Evolutionary conservation across 2,888 invertebrate genomes (phyloP), one percentile per base, ranked within the genome.

Genomic region (Rhagonycha fulva): DNA sequence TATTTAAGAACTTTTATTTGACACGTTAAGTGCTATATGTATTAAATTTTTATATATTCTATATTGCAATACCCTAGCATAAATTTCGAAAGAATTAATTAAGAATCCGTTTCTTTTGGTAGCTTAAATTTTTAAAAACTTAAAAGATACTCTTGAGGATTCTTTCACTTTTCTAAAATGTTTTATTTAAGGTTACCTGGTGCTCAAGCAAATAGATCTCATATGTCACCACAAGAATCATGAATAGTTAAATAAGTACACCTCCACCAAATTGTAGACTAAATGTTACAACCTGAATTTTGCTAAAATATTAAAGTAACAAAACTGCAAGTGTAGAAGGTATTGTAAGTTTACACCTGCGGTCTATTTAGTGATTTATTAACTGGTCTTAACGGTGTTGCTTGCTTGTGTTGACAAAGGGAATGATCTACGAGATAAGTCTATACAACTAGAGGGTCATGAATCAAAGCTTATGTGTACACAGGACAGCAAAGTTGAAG

Each of bases 341-440:
- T 76, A 77, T 80, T 81, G 80, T 80, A 81, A 81, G 80, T 80
- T 78, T 80, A 79, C 85, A 84, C 84, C 84, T 85, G 85, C 79
- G 84, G 83, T 83, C 82, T 81, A 81, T 80, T 82, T 82, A 76
- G 81, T 84, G 83, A 85, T 85, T 84, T 84, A 85, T 84, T 83
- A 83, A 82, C 80, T 80, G 81, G 81, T 82, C 82, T 82, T 81
- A 83, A 81, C 78, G 80, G 72, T 72, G 78, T 78, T 74, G 78
- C 77, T 80, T 74, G 69, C 72, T 69, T 69, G 62, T 76, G 80
- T 80, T 80, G 80, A 80, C 80, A 79, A 78, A 76, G 74, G 71
- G 76, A 79, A 77, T 79, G 80, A 81, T 81, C 77, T 80, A 80
- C 77, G 81, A 77, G 76, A 75, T 74, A 81, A 81, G 76, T 80